Evolutionary conservation across 2,888 invertebrate species (phyloP), one percentile per base, ranked within the genome.

Genomic region (Dolomedes plantarius): DNA sequence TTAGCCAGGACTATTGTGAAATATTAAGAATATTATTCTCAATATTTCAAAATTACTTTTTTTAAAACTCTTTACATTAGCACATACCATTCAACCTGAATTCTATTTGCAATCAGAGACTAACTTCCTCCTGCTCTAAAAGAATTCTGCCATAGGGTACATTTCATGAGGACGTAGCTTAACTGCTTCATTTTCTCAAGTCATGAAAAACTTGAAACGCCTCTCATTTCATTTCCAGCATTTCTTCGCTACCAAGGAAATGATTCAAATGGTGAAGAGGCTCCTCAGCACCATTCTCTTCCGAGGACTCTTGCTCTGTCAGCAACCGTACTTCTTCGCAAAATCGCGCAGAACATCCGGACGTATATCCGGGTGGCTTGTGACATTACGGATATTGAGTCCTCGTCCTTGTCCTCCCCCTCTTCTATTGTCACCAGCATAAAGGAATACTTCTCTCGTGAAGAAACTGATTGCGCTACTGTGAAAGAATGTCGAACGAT

Each of bases 351-450:
- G 56, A 56, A 56, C 56, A 23, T 56, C 23, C 23, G 56, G 56
- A 56, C 56, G 56, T 36, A 23, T 56, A 56, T 56, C 56, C 56
- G 56, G 56, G 56, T 56, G 56, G 23, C 56, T 56, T 29, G 56
- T 73, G 72, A 73, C 72, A 73, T 41, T 73, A 50, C 72, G 56
- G 67, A 67, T 67, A 67, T 67, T 67, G 67, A 67, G 36, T 67
- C 67, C 36, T 67, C 36, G 32, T 32, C 29, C 23, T 56, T 19
- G 19, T 56, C 56, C 23, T 56, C 56, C 56, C 41, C 64, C 36
- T 67, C 23, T n/a, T 67, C 67, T 19, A 67, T 67, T 67, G 67
- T 67, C 67, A 36, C 36, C 32, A 67, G 9, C 67, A 65, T 65
- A 67, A 67, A 67, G 32, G 67, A 36, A 67, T 67, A 36, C 67